Conservation (phyloP, 2,113 vertebrate species). For the Furnarius figulus region DNA sequence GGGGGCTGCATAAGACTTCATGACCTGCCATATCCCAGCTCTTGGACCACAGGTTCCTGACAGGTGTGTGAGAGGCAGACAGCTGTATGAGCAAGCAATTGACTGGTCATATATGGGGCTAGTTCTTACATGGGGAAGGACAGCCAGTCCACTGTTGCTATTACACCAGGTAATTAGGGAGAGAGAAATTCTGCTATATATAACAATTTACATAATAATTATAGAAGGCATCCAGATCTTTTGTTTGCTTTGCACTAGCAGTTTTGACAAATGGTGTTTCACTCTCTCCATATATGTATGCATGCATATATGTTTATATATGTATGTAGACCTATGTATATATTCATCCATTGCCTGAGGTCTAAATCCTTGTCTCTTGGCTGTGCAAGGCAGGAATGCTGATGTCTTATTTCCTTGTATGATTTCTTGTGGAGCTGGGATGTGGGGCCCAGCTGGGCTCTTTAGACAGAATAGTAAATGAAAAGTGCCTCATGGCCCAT, state of each 20-base stretch:
- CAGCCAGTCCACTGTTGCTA: neutral
- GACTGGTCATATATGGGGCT: fast-evolving
- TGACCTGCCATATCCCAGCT: neutral
- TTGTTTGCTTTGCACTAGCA: neutral
- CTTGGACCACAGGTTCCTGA: neutral
- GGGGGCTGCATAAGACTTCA: neutral
- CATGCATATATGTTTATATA: neutral
- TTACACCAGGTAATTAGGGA: neutral
- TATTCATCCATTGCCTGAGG: neutral
- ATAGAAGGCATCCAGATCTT: neutral
- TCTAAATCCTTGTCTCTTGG: neutral
- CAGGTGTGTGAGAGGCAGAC: neutral
- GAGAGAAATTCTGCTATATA: neutral
- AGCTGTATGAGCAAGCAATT: neutral
- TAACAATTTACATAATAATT: neutral
- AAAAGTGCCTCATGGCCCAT: neutral
- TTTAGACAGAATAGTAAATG: constrained; percentile 49
- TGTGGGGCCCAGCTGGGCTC: neutral
- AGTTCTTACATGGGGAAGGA: neutral
- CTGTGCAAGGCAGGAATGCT: neutral
- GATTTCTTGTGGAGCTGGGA: neutral
- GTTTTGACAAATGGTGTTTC: neutral
- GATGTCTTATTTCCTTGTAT: neutral
- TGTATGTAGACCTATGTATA: neutral
- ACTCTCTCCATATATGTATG: neutral